Evolutionary conservation across 1,140 invertebrate species (phyloP).

Genomic region (Trinorchestia longiramus): DNA sequence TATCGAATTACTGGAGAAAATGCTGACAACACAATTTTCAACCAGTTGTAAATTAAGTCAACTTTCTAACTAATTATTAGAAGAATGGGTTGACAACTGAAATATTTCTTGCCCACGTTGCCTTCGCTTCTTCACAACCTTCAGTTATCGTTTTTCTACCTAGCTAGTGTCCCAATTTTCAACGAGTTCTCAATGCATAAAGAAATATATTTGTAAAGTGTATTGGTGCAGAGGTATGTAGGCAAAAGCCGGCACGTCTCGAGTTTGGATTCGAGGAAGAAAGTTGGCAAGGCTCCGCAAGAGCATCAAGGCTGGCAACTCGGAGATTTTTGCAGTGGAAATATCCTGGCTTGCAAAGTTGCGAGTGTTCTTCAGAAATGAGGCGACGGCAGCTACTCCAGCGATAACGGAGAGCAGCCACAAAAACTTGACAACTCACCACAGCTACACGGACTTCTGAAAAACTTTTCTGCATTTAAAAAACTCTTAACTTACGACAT

Average conservation of each 20-base stretch:
- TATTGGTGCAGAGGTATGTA: not conserved
- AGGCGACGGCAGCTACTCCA: not conserved
- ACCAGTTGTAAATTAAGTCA: not conserved
- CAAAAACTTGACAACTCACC: not conserved
- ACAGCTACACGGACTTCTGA: not conserved
- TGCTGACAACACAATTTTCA: not conserved
- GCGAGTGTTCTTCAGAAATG: constrained; percentile 28
- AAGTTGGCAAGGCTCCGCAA: not conserved
- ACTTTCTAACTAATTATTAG: not conserved
- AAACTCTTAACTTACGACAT: not conserved
- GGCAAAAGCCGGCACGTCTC: not conserved
- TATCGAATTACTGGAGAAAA: not conserved
- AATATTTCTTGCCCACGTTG: not conserved
- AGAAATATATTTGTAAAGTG: not conserved
- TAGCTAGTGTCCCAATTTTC: not conserved
- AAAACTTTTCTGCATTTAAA: constrained; percentile 19
- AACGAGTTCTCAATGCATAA: not conserved
- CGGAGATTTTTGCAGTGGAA: constrained; percentile 31
- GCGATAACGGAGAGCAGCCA: not conserved
- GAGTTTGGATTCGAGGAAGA: not conserved
- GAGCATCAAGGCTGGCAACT: not conserved
- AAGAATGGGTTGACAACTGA: not conserved
- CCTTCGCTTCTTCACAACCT: not conserved
- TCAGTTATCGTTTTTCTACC: not conserved
- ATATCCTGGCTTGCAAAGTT: constrained; percentile 9